These are phyloP conservation scores for Hemaris fuciformis DNA, from an alignment of 2,888 invertebrate species.

Conservation along the genomic window DNA sequence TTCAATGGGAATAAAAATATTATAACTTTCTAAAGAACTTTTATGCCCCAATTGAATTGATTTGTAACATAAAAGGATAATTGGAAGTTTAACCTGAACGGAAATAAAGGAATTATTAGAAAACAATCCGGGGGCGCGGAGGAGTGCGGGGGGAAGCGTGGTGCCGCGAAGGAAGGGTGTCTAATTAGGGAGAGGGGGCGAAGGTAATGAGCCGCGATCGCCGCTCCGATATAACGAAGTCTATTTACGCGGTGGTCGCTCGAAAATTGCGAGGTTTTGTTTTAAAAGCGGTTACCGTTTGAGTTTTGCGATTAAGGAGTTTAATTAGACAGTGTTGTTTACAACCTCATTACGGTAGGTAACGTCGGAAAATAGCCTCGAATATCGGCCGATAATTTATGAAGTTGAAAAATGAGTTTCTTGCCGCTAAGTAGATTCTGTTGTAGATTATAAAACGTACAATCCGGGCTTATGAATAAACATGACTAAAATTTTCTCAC, in stretches of 20 bases:
- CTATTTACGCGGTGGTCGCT: slow-evolving; percentile 79
- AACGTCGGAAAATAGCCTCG: slow-evolving; percentile 63
- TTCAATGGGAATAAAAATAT: neutral
- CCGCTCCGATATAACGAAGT: slow-evolving; percentile 78
- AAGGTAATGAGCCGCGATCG: slow-evolving; percentile 81
- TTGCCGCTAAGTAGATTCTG: slow-evolving; percentile 59
- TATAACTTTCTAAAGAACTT: neutral
- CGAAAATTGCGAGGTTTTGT: slow-evolving; percentile 80
- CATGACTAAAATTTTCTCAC: slow-evolving; percentile 49
- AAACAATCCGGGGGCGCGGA: slow-evolving; percentile 68
- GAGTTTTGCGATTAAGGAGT: slow-evolving; percentile 81
- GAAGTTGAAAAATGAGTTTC: slow-evolving; percentile 76
- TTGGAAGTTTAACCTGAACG: slow-evolving; percentile 63
- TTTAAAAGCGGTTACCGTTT: slow-evolving; percentile 80
- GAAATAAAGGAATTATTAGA: slow-evolving; percentile 78
- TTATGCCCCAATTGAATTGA: slow-evolving; percentile 36
- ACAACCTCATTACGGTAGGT: slow-evolving; percentile 78
- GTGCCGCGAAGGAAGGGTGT: slow-evolving; percentile 56
- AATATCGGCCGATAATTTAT: slow-evolving; percentile 77
- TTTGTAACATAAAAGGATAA: slow-evolving; percentile 58
- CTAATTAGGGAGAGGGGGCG: slow-evolving; percentile 74
- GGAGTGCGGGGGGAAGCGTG: slow-evolving; percentile 30
- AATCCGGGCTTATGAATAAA: slow-evolving; percentile 63
- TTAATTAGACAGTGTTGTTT: slow-evolving; percentile 81
- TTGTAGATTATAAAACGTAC: slow-evolving; percentile 56